Evolutionary conservation across 2,888 invertebrate species (phyloP), one percentile per base, ranked within the genome.

Genomic region (Acleris sparsana): DNA sequence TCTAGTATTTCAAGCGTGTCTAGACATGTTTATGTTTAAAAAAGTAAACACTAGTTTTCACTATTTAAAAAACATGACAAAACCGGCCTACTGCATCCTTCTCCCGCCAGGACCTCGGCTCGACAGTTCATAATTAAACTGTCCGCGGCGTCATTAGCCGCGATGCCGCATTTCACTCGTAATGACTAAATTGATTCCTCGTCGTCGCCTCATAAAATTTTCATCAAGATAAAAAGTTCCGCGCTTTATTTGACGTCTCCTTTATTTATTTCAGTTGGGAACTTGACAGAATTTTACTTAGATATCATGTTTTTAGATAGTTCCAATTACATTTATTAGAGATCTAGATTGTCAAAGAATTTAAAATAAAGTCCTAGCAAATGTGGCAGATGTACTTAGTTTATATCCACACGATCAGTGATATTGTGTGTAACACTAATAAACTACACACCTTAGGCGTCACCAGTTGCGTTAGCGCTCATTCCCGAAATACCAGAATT

Each of bases 81-180:
- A 52, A 22, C 56, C 52, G 29, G 78, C 78, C 76, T 72, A 72
- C 77, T 74, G 79, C 33, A 33, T 52, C 39, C 43, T 55, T 52
- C 56, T 52, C 51, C 43, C 29, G 49, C n/a, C 57, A 53, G 80
- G 77, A 82, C 83, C 81, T 79, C 77, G 74, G 72, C 80, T 77
- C 84, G 89, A 88, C 90, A 91, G 88, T 85, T 87, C 82, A 86
- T 92, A 92, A 92, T 92, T 92, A 92, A 92, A 92, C 90, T 85
- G 90, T 90, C 90, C 83, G 78, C 75, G 80, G 78, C 83, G 88
- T 87, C 89, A 89, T 85, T 85, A 83, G 80, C 77, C 72, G 75
- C 71, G 77, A 75, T 71, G 68, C 76, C 76, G 74, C 79, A 77
- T 80, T 80, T 83, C 80, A 73, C 79, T 77, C 75, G 75, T 86